Percentiles rank a stretch among this genome's conserved stretches.
These are phyloP conservation scores for Halcyon smyrnensis DNA, from an alignment of 2,797 vertebrate genomes.

Conservation along the genomic window DNA sequence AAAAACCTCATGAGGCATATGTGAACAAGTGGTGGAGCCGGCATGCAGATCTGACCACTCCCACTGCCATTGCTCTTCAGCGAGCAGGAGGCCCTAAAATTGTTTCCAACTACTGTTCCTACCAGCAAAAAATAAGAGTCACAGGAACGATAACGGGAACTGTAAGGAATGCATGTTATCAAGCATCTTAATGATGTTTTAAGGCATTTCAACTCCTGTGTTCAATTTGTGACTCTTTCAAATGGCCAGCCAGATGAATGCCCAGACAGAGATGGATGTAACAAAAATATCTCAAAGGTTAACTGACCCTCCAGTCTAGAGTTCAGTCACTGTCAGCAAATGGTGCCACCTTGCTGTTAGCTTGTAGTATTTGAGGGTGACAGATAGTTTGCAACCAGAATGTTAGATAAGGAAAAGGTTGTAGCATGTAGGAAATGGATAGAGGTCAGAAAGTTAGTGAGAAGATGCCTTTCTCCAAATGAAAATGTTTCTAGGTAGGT, in stretches of 20 bases:
- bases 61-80: neutral
- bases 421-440: conserved; percentile 68
- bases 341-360: conserved; percentile 15
- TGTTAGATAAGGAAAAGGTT: conserved; percentile 58
- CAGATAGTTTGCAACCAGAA: conserved; percentile 46
- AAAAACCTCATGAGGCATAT: neutral
- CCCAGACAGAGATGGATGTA: neutral
- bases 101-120: neutral
- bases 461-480: conserved; percentile 20
- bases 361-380: conserved; percentile 47
- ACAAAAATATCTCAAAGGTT: neutral
- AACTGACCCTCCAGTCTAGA: neutral
- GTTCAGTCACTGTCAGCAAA: conserved; percentile 30
- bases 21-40: neutral
- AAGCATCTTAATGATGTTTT: neutral
- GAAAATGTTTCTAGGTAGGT: conserved; percentile 37
- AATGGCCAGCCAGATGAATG: neutral
- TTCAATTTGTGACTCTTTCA: neutral
- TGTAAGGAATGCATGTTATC: neutral
- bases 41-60: neutral
- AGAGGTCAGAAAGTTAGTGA: conserved; percentile 46
- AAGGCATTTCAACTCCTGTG: neutral
- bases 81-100: neutral
- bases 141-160: neutral
- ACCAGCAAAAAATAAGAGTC: neutral